Conservation (phyloP, 37 sponge, comb jelly and placozoan genomes). For the Sycon ciliatum region DNA sequence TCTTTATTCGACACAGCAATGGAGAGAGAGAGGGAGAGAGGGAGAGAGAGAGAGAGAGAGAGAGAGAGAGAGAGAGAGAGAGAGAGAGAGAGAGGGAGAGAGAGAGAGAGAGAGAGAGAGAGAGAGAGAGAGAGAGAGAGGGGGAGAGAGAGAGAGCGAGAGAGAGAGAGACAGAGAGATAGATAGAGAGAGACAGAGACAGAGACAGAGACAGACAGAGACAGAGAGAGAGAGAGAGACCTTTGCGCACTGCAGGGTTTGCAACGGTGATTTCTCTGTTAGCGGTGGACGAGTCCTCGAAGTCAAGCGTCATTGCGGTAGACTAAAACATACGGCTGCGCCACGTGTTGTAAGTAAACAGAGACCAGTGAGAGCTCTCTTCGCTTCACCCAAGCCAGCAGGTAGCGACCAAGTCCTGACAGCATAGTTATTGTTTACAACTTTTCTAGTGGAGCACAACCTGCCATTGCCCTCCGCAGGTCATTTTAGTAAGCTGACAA, state of each 20-base stretch:
- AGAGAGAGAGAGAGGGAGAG: too few relatives aligned
- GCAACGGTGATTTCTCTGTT: constrained; percentile 17
- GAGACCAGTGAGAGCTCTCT: neutral
- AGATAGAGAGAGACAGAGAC: too few relatives aligned
- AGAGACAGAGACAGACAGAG: too few relatives aligned
- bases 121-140: too few relatives aligned
- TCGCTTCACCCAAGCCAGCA: neutral
- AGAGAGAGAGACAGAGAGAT: too few relatives aligned
- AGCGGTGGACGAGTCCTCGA: constrained; percentile 34
- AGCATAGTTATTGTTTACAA: constrained; percentile 28
- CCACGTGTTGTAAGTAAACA: constrained; percentile 10
- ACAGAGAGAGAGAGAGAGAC: too few relatives aligned
- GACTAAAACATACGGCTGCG: constrained; percentile 19
- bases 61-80: too few relatives aligned
- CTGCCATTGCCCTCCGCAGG: constrained; percentile 25
- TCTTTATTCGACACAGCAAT: too few relatives aligned
- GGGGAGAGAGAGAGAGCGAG: too few relatives aligned
- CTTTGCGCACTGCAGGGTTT: constrained; percentile 25
- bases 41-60: too few relatives aligned
- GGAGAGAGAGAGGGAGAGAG: too few relatives aligned
- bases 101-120: too few relatives aligned
- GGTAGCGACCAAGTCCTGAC: constrained; percentile 11
- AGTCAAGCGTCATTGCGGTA: constrained; percentile 34
- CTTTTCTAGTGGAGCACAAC: constrained; percentile 39
- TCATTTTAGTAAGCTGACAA: constrained; percentile 33